phyloP scores from a whole-genome alignment of 2,797 vertebrate genomes.

The Periophthalmus magnuspinnatus region DNA sequence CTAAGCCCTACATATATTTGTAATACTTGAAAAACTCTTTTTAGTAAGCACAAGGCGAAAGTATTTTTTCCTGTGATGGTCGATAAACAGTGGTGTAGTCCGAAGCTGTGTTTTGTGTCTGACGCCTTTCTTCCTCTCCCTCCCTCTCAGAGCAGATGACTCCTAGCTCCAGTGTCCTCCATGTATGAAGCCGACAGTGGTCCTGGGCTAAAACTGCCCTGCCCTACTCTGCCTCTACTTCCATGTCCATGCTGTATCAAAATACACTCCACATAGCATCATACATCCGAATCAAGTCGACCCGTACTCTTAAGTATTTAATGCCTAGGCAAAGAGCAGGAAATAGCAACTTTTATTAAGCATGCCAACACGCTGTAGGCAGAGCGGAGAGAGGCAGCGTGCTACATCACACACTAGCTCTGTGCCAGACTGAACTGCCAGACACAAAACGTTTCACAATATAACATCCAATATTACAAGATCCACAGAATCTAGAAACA shows the following conservation, averaged over 20 bases:
- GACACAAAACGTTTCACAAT: conserved; percentile 45
- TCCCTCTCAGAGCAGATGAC: conserved; percentile 87
- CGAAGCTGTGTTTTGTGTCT: conserved; percentile 81
- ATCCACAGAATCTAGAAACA: conserved; percentile 30
- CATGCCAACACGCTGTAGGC: conserved; percentile 64
- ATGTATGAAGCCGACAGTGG: conserved; percentile 58
- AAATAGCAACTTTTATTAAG: conserved; percentile 81
- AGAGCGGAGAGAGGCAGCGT: conserved; percentile 59
- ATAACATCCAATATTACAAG: conserved; percentile 37
- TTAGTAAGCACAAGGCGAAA: conserved; percentile 81
- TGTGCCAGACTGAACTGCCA: conserved; percentile 46
- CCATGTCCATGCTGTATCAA: conserved; percentile 47
- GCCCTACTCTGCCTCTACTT: conserved; percentile 61
- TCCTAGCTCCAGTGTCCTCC: conserved; percentile 77
- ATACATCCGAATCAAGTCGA: conserved; percentile 58
- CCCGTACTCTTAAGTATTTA: conserved; percentile 74
- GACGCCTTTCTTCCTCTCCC: conserved; percentile 81
- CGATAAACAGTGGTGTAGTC: conserved; percentile 85
- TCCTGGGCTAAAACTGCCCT: conserved; percentile 73
- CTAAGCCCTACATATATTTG: conserved; percentile 74
- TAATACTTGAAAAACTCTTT: conserved; percentile 71
- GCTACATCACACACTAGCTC: conserved; percentile 66
- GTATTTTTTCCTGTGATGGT: conserved; percentile 72
- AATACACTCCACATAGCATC: conserved; percentile 49
- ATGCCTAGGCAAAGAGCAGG: conserved; percentile 68